Evolutionary conservation across 2,113 vertebrate species (phyloP).

Genomic region (Vulpes ferrilata): DNA sequence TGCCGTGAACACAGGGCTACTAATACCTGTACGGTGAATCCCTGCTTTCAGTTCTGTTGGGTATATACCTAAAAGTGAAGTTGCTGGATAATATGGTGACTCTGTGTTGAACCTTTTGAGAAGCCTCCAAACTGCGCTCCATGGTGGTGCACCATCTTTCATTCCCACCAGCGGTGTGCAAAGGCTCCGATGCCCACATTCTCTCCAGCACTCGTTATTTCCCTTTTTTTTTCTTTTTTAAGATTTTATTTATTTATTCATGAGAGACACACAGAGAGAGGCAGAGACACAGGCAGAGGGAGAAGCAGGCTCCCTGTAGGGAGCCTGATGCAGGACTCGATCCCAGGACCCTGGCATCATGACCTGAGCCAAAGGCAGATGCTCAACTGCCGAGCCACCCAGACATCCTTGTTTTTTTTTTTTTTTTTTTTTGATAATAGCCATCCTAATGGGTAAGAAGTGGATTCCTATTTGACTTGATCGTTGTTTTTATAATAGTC

Average conservation of each 20-base stretch:
- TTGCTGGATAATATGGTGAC: background rate
- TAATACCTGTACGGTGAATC: background rate
- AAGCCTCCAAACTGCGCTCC: background rate
- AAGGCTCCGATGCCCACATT: background rate
- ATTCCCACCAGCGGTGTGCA: background rate
- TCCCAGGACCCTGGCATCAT: too few relatives aligned
- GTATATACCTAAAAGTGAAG: background rate
- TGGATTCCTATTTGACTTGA: background rate
- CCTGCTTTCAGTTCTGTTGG: background rate
- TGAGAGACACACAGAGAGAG: too few relatives aligned
- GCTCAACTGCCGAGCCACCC: too few relatives aligned
- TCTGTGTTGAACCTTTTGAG: background rate
- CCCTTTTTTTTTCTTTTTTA: background rate
- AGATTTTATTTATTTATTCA: too few relatives aligned
- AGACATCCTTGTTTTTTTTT: too few relatives aligned
- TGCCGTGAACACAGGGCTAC: accelerated
- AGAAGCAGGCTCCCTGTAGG: too few relatives aligned
- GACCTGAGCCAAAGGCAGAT: too few relatives aligned
- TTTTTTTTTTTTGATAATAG: background rate
- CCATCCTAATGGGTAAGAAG: background rate
- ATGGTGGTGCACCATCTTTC: background rate
- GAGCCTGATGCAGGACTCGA: too few relatives aligned
- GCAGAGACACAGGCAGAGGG: too few relatives aligned
- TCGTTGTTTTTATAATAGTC: background rate
- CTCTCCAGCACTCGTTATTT: background rate